A percentile compares a stretch with the other conserved stretches of the same genome.
These are phyloP conservation scores for Tetramorium bicarinatum DNA, from an alignment of 2,888 invertebrate genomes.

Conservation along the genomic window DNA sequence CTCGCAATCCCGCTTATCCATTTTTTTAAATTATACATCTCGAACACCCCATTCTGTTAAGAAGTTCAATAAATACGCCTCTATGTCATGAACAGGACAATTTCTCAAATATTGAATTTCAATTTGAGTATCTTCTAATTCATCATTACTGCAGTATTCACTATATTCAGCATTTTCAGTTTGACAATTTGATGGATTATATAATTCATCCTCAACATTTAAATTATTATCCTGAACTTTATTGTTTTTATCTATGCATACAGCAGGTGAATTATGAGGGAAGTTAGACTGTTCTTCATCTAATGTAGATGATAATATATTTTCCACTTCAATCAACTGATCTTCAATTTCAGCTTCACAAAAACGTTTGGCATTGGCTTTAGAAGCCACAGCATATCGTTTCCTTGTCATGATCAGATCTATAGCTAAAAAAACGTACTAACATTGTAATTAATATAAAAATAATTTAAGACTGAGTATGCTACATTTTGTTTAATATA, in stretches of 20 bases:
- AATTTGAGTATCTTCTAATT: neutral
- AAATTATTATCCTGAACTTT: neutral
- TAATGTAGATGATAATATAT: neutral
- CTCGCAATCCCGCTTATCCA: neutral
- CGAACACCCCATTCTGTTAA: neutral
- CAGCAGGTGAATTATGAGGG: neutral
- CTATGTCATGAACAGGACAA: neutral
- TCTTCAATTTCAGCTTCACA: constrained; percentile 25
- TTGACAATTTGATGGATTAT: neutral
- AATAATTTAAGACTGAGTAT: no score
- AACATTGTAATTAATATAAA: no score
- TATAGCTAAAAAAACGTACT: neutral
- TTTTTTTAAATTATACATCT: constrained; percentile 18
- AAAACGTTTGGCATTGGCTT: constrained; percentile 14
- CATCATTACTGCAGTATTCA: neutral
- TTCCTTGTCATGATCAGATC: constrained; percentile 3
- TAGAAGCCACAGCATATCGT: constrained; percentile 6
- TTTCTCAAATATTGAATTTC: constrained; percentile 4
- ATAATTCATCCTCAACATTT: neutral
- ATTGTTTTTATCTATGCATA: neutral
- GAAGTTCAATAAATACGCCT: constrained; percentile 15
- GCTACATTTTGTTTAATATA: no score
- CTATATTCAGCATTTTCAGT: neutral
- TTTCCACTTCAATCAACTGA: neutral
- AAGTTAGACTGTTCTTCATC: neutral